Evolutionary conservation across 1,140 invertebrate genomes (phyloP), one percentile per base, ranked within the genome.

Genomic region (Heliconius melpomene): DNA sequence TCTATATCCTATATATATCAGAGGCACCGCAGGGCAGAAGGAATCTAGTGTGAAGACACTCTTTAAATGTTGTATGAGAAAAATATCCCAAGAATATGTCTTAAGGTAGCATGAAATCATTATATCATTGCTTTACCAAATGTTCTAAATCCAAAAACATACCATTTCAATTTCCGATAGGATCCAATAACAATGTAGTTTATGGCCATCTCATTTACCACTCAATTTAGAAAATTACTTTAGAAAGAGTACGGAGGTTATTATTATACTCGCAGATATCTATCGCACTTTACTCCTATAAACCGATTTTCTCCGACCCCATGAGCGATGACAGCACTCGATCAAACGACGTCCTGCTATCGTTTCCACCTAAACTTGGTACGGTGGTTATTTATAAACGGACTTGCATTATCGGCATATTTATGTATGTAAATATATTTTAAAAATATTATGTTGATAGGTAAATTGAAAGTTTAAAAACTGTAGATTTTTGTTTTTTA

Each of bases 251-350:
- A 78, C 38, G n/a, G 23, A 16, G 71, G 50, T 32, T 78, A 57
- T 73, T 70, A 72, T 78, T 78, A 78, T 78, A 46, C 40, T 16
- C 40, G 40, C 5, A 50, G 72, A 74, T 79, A 79, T 79, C 74
- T 52, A 75, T 79, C 79, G 52, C 66, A 76, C 36, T 73, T 32
- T 76, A 72, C 40, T 46, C 66, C 75, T 46, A 57, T 80, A 80
- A 80, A 76, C 79, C 74, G 79, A 74, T 79, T 79, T 75, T 54
- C 78, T 66, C 54, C 36, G 46, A 72, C 46, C 80, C 82, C 50
- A 74, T 88, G 87, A 89, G 79, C 81, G 86, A 89, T 89, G 87
- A 84, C 79, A 83, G 83, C 87, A 85, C 86, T 89, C 87, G 79
- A 87, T 88, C 88, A 89, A 83, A 54, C 75, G 73, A 75, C 82